These are phyloP conservation scores for Helicoverpa assulta DNA, from an alignment of 2,888 invertebrate genomes.

Conservation along the genomic window DNA sequence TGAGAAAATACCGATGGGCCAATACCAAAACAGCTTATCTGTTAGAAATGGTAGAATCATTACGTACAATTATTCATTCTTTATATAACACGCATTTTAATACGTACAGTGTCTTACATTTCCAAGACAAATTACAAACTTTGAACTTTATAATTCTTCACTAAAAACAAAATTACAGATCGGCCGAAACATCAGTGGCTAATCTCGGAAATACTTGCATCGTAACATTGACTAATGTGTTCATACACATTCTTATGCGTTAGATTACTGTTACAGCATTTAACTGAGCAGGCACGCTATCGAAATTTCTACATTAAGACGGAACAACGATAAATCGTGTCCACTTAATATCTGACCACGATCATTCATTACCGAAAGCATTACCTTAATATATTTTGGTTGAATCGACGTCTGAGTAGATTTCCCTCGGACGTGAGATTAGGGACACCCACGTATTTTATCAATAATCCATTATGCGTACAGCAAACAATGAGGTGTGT, in stretches of 20 bases:
- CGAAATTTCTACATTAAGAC: conserved; percentile 82
- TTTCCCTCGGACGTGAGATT: conserved; percentile 80
- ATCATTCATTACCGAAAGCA: conserved; percentile 83
- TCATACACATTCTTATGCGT: conserved; percentile 74
- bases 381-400: conserved; percentile 81
- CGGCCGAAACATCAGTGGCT: conserved; percentile 74
- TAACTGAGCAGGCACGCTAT: conserved; percentile 80
- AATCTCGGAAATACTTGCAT: conserved; percentile 77
- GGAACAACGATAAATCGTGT: conserved; percentile 81
- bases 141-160: conserved; percentile 75
- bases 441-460: conserved; percentile 89
- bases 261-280: conserved; percentile 83
- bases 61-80: conserved; percentile 66
- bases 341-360: conserved; percentile 84
- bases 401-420: conserved; percentile 80
- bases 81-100: conserved; percentile 55
- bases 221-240: conserved; percentile 83
- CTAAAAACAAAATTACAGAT: conserved; percentile 74
- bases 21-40: conserved; percentile 48
- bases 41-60: conserved; percentile 65
- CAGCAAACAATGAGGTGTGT: conserved; percentile 87
- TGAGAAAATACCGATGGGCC: conserved; percentile 18
- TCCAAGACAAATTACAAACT: conserved; percentile 78
- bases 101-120: conserved; percentile 58
- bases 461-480: conserved; percentile 90